Percentiles rank a stretch among this genome's conserved stretches.
Conservation (phyloP, 1,140 invertebrate genomes). For the Drepana arcuata region DNA sequence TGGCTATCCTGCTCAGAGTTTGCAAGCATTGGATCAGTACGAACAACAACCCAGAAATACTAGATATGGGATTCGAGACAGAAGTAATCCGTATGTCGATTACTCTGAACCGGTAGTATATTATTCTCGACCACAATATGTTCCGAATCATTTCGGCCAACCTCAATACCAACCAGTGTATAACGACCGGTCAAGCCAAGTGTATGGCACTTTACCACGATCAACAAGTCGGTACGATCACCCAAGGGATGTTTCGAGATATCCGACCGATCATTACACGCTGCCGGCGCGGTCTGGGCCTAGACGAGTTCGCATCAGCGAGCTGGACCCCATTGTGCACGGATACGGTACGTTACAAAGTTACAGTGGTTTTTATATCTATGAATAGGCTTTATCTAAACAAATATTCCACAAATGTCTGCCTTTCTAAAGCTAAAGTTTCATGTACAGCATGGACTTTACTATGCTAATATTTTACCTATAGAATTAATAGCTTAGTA, state of each 20-base stretch:
- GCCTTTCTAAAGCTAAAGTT: too few species aligned
- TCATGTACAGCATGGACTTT: too few species aligned
- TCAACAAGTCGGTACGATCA: slow-evolving; percentile 1
- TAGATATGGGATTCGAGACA: slow-evolving; percentile 21
- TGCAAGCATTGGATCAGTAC: slow-evolving; percentile 48
- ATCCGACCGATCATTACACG: slow-evolving; percentile 32
- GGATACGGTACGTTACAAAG: slow-evolving; percentile 51
- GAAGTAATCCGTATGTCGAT: slow-evolving; percentile 37
- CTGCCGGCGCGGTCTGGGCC: slow-evolving; percentile 36
- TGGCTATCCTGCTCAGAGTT: slow-evolving; percentile 52
- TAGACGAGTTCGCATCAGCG: slow-evolving; percentile 55
- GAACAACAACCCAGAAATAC: slow-evolving; percentile 23
- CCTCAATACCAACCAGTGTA: slow-evolving; percentile 33
- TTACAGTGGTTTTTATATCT: too few species aligned
- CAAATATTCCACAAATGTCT: too few species aligned
- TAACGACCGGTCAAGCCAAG: slow-evolving; percentile 25
- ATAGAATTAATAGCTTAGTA: too few species aligned
- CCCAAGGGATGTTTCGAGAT: slow-evolving; percentile 1
- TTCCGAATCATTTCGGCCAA: slow-evolving; percentile 7
- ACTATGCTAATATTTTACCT: too few species aligned
- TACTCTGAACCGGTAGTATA: slow-evolving; percentile 23
- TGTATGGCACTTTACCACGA: slow-evolving; percentile 28
- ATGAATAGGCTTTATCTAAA: too few species aligned
- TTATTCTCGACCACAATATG: slow-evolving; percentile 8
- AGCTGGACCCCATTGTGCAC: slow-evolving; percentile 43